Evolutionary conservation across 2,113 vertebrate species (phyloP), one percentile per base, ranked within the genome.

Genomic region (Dendropsophus ebraccatus): DNA sequence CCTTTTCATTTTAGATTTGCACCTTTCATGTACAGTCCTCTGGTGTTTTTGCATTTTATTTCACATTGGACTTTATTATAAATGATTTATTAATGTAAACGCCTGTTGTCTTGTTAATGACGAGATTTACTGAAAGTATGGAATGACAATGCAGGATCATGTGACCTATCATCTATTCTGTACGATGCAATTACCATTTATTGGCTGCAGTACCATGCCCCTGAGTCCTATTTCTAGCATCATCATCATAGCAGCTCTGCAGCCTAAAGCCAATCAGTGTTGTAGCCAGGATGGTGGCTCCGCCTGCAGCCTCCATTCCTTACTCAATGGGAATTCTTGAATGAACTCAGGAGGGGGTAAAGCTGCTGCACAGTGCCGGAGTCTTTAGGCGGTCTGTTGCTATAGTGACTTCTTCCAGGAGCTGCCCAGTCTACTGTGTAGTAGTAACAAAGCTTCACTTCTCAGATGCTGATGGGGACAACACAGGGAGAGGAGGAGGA

Each of bases 281-380:
- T 60, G 77, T 50, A 47, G 30, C 78, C 69, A 74, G 21, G 78
- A 60, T 65, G 21, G 52, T 49, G 28, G 37, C 67, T 74, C 85
- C 77, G 62, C 85, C 77, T 32, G 52, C 52, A 25, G 35, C 67
- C 17, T 74, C 52, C 77, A 45, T 35, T 47, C 37, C 67, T 87
- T 74, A 87, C 85, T 87, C 85, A 87, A 81, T 87, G 85, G 84
- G 78, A 87, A 81, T 81, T 87, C 78, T 81, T 87, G 85, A 87
- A 87, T 87, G 85, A 81, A 87, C 37, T 74, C 52, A 49, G 67
- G 75, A 70, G 78, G 77, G 77, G 67, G 78, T 30, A 67, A 58
- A 60, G 76, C 65, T 73, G 52, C 76, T 58, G 78, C 85, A 74
- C 50, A 81, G 56, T 74, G 84, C 80, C 60, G 47, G 85, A 87